Evolutionary conservation across 92 coral and sea anemone species (phyloP), one percentile per base, ranked within the genome.

Genomic region (Zoanthus sansibaricus): DNA sequence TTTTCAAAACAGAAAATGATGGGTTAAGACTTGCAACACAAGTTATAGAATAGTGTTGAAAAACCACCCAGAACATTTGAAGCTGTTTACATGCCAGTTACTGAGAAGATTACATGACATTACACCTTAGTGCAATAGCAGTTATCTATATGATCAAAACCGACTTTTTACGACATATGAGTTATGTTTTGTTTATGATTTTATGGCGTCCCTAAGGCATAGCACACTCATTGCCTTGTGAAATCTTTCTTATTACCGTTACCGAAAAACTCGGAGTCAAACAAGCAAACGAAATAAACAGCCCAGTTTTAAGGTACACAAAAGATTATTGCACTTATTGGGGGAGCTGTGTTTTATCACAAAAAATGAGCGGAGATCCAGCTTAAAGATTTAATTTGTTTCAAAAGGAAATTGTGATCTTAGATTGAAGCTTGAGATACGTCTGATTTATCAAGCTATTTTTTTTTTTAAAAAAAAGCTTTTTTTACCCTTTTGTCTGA

Each of bases 291-390:
- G 20, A 49, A 21, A 80, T 20, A 62, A 62, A 6, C 45, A 45
- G 18, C 85, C 56, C 58, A 46, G 85, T 56, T 66, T 66, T 42
- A 44, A 74, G 85, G 74, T 58, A 44, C 45, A 20, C 75, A n/a
- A 11, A 47, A 48, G n/a, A 80, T 80, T 64, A 46, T 66, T 80
- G 18, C 74, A 80, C 85, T 58, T 66, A 64, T 16, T n/a, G n/a
- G 13, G 11, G 8, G 4, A 6, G 10, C 6, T 13, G 12, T 21
- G 46, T 62, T 64, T 69, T n/a, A 12, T 32, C 44, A n/a, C 18
- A n/a, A 9, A 17, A 13, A 58, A 45, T n/a, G 21, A 69, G 30
- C 30, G 13, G 25, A 64, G 74, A 80, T 66, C 54, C 59, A 55
- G 61, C 46, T 61, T 17, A 33, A 3, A 64, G 21, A n/a, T n/a